Conservation (phyloP, 1,140 invertebrate species). For the Vanessa atalanta region DNA sequence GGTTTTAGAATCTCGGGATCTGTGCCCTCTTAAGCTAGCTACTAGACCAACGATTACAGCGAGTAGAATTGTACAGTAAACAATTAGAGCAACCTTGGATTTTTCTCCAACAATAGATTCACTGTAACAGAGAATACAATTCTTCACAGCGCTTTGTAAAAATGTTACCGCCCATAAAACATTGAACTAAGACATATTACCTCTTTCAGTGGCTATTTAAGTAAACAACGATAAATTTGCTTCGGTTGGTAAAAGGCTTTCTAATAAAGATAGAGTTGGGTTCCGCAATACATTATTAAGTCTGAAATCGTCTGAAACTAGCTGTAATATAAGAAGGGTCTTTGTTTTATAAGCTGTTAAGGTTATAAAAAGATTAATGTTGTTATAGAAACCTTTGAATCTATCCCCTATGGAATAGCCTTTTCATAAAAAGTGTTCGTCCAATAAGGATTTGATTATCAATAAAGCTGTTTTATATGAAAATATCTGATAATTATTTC, state of each 20-base stretch:
- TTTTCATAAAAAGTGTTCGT: neutral
- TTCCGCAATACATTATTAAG: constrained; percentile 30
- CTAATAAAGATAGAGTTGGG: constrained; percentile 33
- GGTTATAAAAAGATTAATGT: constrained; percentile 33
- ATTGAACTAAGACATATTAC: constrained; percentile 23
- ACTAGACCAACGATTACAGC: too few species aligned
- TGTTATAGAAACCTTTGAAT: neutral
- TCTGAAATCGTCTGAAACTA: constrained; percentile 25
- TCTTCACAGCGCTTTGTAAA: neutral
- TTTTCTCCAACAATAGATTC: too few species aligned
- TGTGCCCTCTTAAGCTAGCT: too few species aligned
- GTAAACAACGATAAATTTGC: constrained; percentile 27
- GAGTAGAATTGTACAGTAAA: too few species aligned
- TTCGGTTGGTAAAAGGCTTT: constrained; percentile 17
- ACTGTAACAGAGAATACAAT: too few species aligned
- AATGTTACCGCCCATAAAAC: constrained; percentile 15
- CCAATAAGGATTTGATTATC: too few species aligned
- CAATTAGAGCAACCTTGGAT: too few species aligned
- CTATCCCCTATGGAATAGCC: too few species aligned
- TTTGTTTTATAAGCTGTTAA: constrained; percentile 23
- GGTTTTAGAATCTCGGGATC: too few species aligned
- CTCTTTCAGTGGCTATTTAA: constrained; percentile 26
- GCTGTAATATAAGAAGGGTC: constrained; percentile 25
- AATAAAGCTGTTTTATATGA: too few species aligned
- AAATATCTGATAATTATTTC: too few species aligned